A percentile compares a stretch with the other conserved stretches of the same genome.
Evolutionary conservation across 2,888 invertebrate species (phyloP).

Genomic region (Metalampra italica): DNA sequence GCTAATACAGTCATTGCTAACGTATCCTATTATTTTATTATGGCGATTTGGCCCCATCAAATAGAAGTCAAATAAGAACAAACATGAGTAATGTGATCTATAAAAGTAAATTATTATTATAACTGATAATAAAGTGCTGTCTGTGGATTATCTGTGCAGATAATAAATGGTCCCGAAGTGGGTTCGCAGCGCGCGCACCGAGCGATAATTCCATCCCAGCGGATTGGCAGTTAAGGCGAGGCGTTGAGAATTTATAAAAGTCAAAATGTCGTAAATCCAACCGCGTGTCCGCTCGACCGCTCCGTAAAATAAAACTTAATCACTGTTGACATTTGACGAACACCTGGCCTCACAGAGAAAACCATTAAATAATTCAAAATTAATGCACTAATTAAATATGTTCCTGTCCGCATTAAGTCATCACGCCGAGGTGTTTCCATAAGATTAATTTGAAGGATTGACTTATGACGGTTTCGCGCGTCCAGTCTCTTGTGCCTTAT

Average conservation of each 20-base stretch:
- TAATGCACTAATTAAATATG: slow-evolving; percentile 75
- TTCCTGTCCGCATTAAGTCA: slow-evolving; percentile 68
- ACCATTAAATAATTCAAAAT: slow-evolving; percentile 70
- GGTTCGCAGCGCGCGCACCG: slow-evolving; percentile 58
- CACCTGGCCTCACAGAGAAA: slow-evolving; percentile 57
- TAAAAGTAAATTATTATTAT: slow-evolving; percentile 77
- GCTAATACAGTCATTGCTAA: too few species aligned
- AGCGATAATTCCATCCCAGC: slow-evolving; percentile 60
- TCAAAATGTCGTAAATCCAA: slow-evolving; percentile 68
- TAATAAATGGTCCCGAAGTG: slow-evolving; percentile 66
- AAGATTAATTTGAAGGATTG: slow-evolving; percentile 69
- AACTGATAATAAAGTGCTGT: slow-evolving; percentile 76
- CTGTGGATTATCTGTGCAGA: slow-evolving; percentile 69
- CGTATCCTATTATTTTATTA: slow-evolving; percentile 58
- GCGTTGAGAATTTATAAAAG: slow-evolving; percentile 70
- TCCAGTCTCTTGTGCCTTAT: slow-evolving; percentile 53
- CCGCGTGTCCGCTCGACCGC: slow-evolving; percentile 35
- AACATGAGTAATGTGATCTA: slow-evolving; percentile 74
- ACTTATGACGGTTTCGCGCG: slow-evolving; percentile 66
- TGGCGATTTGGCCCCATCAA: slow-evolving; percentile 63
- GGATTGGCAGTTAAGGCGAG: slow-evolving; percentile 67
- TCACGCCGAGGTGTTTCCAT: slow-evolving; percentile 58
- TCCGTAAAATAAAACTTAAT: slow-evolving; percentile 68
- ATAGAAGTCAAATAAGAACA: slow-evolving; percentile 72
- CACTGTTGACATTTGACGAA: slow-evolving; percentile 74